Evolutionary conservation across 2,888 invertebrate genomes (phyloP), one percentile per base, ranked within the genome.

Genomic region (Agriopis aurantiaria): DNA sequence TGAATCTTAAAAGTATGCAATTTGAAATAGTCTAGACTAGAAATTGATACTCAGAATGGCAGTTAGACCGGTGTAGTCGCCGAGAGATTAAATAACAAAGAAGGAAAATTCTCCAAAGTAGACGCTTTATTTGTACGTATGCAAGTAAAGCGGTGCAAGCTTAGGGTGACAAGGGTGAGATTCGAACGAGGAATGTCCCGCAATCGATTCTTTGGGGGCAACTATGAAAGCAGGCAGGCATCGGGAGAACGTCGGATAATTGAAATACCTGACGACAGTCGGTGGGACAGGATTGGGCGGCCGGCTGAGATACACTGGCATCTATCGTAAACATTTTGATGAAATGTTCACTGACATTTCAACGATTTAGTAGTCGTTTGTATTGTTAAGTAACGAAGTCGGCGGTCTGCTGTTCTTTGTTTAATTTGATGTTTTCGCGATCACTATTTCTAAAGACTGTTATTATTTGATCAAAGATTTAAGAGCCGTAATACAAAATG

Each of bases 251-350:
- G 78, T 67, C 78, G 82, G 87, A 88, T 88, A 88, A 88, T 89
- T 88, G 88, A 85, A 89, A 88, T 89, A 86, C 86, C 88, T 85
- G 79, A 78, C 77, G 79, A 78, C 78, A 73, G 72, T 69, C 71
- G 70, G 74, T 74, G 78, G 80, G 80, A 76, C 81, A 79, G 79
- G 81, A 82, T 81, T 81, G 78, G 80, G 77, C 68, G 79, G 75
- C 76, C 69, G 68, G 68, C 73, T 75, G 76, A 73, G 75, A 76
- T 75, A 76, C 72, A 74, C 69, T 64, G 79, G 75, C 77, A 80
- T 80, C 81, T 69, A 80, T 81, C 75, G 80, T 80, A 81, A 84
- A 84, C 83, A 82, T 84, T 85, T 82, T 79, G 75, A 81, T 80
- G 75, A 80, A 82, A 83, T 80, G 77, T 77, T 79, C 75, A 76